phyloP scores from a whole-genome alignment of 2,113 vertebrate genomes.

The Pluvialis apricaria region DNA sequence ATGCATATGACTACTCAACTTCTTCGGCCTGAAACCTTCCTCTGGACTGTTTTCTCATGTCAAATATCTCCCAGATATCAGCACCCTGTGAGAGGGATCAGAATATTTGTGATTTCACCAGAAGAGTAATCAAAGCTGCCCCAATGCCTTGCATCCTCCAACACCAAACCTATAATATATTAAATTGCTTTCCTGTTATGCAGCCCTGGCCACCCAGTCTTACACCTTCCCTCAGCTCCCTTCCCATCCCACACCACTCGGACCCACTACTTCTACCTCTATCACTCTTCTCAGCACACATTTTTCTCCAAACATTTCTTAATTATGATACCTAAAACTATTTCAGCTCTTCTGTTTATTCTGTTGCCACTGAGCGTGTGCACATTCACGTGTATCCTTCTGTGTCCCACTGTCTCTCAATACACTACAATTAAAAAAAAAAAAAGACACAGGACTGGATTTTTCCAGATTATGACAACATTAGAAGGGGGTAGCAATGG shows the following conservation, averaged over 20 bases:
- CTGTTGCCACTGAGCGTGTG: not conserved
- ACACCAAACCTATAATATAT: not conserved
- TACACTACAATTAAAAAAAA: not conserved
- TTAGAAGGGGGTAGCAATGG: not conserved
- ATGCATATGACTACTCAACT: not conserved
- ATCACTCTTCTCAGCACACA: not conserved
- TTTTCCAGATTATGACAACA: not conserved
- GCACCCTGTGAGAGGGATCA: not conserved
- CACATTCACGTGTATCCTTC: fast-evolving
- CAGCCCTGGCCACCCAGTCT: not conserved
- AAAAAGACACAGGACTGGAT: not conserved
- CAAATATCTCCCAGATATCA: not conserved
- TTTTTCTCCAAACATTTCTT: not conserved
- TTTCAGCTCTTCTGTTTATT: not conserved
- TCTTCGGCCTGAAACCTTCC: not conserved
- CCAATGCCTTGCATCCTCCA: not conserved
- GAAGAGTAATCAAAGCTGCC: not conserved
- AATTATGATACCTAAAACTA: not conserved
- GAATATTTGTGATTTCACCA: not conserved
- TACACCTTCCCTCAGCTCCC: not conserved
- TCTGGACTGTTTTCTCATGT: not conserved
- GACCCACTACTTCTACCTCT: not conserved
- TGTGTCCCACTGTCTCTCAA: not conserved
- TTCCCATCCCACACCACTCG: not conserved
- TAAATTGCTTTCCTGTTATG: not conserved